Percentiles rank a stretch among this genome's conserved stretches.
Conservation (phyloP, 2,797 vertebrate genomes). For the Craterocephalus amniculus region DNA sequence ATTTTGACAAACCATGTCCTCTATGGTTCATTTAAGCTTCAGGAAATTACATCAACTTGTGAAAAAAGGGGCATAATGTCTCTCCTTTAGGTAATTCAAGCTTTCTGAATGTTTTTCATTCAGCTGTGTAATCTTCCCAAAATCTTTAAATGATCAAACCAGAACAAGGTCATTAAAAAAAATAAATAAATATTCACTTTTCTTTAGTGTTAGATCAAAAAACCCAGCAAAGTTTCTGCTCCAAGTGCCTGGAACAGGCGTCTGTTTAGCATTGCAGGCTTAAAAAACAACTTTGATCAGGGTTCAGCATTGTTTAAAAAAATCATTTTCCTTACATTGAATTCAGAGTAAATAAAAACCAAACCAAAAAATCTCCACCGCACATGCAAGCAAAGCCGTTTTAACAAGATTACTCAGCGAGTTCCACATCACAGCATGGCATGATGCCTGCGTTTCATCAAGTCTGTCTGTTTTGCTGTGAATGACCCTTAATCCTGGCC, state of each 20-base stretch:
- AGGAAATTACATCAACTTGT: not conserved
- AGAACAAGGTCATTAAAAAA: not conserved
- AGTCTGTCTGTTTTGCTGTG: not conserved
- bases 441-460: conserved; percentile 5
- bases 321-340: not conserved
- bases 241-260: not conserved
- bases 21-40: not conserved
- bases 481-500: conserved; percentile 30
- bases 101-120: not conserved
- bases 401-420: not conserved
- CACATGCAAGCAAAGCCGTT: not conserved
- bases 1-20: not conserved
- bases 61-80: too few relatives aligned
- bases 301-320: not conserved
- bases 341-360: not conserved
- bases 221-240: not conserved
- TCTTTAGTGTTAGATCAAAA: not conserved
- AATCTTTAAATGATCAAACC: not conserved
- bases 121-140: not conserved
- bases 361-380: not conserved
- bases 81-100: not conserved
- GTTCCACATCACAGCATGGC: not conserved
- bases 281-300: not conserved
- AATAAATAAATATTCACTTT: not conserved
- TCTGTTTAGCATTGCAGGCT: not conserved